Evolutionary conservation across 2,113 vertebrate species (phyloP).

Genomic region (Pungitius pungitius): DNA sequence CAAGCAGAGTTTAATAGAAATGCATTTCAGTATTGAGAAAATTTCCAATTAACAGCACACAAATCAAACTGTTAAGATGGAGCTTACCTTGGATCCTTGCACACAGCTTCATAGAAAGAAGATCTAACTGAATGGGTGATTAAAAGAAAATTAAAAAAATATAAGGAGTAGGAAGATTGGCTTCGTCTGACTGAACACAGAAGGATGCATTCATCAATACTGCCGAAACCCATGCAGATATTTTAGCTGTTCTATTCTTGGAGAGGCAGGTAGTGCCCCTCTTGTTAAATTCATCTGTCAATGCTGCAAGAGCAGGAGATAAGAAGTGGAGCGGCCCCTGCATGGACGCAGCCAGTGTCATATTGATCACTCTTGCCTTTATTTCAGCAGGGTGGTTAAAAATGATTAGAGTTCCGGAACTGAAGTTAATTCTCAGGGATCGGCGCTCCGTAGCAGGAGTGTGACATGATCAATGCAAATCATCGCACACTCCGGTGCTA

Average conservation of each 20-base stretch:
- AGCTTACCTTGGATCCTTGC: constrained; percentile 25
- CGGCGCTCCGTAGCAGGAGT: constrained; percentile 62
- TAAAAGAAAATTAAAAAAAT: constrained; percentile 6
- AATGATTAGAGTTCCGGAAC: constrained; percentile 70
- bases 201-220: constrained; percentile 68
- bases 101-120: constrained; percentile 15
- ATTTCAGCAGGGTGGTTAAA: constrained; percentile 60
- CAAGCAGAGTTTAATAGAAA: constrained; percentile 30
- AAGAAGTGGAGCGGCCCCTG: constrained; percentile 54
- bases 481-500: constrained; percentile 45
- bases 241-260: constrained; percentile 55
- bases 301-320: constrained; percentile 62
- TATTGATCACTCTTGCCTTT: constrained; percentile 68
- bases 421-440: constrained; percentile 71
- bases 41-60: constrained; percentile 34
- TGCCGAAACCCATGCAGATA: constrained; percentile 53
- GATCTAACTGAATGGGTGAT: constrained; percentile 20
- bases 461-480: constrained; percentile 75
- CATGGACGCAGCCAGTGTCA: constrained; percentile 54
- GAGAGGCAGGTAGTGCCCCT: constrained; percentile 43
- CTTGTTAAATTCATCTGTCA: constrained; percentile 70
- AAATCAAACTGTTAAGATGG: constrained; percentile 24
- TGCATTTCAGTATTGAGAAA: constrained; percentile 27
- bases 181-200: constrained; percentile 54
- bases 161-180: constrained; percentile 33